phyloP scores from a whole-genome alignment of 2,888 invertebrate genomes.

The Drosophila mimica region DNA sequence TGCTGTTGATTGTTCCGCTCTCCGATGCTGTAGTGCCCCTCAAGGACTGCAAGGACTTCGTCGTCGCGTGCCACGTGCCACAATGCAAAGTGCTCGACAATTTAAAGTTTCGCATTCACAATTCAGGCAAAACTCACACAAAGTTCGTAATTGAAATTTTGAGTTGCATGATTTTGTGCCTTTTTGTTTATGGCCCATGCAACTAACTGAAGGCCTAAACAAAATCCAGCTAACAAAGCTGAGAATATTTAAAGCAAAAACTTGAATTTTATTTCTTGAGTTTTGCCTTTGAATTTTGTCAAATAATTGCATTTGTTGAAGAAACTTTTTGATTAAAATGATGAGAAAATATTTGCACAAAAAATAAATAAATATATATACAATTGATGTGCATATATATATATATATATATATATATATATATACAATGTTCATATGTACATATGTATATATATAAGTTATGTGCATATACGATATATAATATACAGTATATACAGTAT shows the following conservation, averaged over 20 bases:
- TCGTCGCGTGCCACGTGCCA: conserved; percentile 52
- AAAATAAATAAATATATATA: too few species aligned
- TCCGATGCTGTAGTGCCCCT: not conserved
- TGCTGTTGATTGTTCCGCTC: not conserved
- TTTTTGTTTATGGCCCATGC: not conserved
- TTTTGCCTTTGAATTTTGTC: not conserved
- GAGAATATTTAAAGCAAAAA: not conserved
- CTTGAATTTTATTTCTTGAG: not conserved
- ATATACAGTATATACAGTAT: not conserved
- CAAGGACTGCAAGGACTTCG: conserved; percentile 14
- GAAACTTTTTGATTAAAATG: not conserved
- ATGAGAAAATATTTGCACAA: not conserved
- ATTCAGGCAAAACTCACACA: conserved; percentile 5
- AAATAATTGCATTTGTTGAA: not conserved
- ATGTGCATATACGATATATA: too few species aligned
- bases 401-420: not conserved
- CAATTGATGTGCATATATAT: not conserved
- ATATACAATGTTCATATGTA: not conserved
- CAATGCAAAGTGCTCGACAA: conserved; percentile 27
- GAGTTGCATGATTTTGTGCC: conserved; percentile 33
- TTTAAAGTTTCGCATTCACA: conserved; percentile 29
- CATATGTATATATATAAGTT: not conserved
- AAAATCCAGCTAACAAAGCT: not conserved
- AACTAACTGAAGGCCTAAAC: not conserved
- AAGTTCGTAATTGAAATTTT: conserved; percentile 50